phyloP scores from a whole-genome alignment of 2,797 vertebrate genomes.

The Poeciliopsis turneri region DNA sequence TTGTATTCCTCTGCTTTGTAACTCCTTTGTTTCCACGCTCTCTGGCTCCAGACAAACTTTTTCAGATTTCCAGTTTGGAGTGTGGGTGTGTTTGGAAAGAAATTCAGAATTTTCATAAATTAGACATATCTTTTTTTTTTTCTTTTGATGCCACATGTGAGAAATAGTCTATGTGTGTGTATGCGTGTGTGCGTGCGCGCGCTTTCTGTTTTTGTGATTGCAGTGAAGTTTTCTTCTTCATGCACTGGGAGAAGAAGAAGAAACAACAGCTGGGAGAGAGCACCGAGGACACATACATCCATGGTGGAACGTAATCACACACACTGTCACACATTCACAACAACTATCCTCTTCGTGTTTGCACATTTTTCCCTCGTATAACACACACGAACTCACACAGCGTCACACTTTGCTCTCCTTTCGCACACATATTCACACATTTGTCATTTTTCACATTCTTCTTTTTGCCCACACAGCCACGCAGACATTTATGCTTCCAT shows the following conservation, averaged over 20 bases:
- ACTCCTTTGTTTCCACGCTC: constrained; percentile 27
- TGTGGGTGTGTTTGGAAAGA: constrained; percentile 37
- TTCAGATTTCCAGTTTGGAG: constrained; percentile 31
- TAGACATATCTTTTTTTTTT: constrained; percentile 13
- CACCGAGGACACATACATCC: constrained; percentile 34
- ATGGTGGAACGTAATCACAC: constrained; percentile 19
- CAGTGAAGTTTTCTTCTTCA: constrained; percentile 50
- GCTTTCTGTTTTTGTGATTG: constrained; percentile 12
- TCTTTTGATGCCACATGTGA: constrained; percentile 41
- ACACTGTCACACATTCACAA: constrained; percentile 27
- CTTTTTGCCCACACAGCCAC: constrained; percentile 43
- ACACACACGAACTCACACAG: constrained; percentile 32
- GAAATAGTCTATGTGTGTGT: neutral
- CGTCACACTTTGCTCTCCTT: constrained; percentile 60
- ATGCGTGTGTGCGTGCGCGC: neutral
- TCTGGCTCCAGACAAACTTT: constrained; percentile 54
- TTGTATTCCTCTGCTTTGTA: constrained; percentile 11
- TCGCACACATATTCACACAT: constrained; percentile 68
- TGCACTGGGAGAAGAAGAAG: constrained; percentile 41
- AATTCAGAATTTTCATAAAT: constrained; percentile 29
- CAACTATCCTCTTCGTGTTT: constrained; percentile 41
- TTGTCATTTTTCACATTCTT: constrained; percentile 65
- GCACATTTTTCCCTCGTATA: constrained; percentile 41
- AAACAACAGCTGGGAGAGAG: constrained; percentile 64
- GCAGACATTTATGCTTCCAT: constrained; percentile 34